These are phyloP conservation scores for Hippocampus zosterae DNA, from an alignment of 2,113 vertebrate species.

Conservation along the genomic window DNA sequence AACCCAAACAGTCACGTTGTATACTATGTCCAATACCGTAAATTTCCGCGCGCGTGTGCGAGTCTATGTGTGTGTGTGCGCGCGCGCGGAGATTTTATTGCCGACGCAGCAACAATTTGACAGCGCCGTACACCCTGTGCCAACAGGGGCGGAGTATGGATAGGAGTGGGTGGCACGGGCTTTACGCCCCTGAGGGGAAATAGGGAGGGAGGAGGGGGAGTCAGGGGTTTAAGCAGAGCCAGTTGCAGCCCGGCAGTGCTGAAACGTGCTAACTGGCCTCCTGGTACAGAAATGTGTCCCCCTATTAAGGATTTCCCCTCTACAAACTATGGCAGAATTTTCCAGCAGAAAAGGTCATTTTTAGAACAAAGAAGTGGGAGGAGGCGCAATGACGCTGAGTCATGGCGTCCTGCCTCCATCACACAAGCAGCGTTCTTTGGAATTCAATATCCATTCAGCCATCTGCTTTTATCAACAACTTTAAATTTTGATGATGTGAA, in stretches of 20 bases:
- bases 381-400: slow-evolving; percentile 52
- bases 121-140: not conserved
- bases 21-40: too few relatives aligned
- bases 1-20: not conserved
- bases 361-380: slow-evolving; percentile 42
- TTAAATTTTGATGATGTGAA: not conserved
- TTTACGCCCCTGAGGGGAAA: not conserved
- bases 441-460: not conserved
- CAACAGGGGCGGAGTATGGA: not conserved
- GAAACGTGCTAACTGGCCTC: slow-evolving; percentile 56
- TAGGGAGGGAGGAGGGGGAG: slow-evolving; percentile 23
- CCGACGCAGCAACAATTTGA: not conserved
- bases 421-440: slow-evolving; percentile 22
- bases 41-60: not conserved
- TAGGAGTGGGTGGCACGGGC: not conserved
- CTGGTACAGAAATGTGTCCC: slow-evolving; percentile 58
- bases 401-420: slow-evolving; percentile 36
- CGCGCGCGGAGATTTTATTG: not conserved
- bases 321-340: slow-evolving; percentile 34
- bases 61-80: not conserved
- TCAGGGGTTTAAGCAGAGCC: slow-evolving; percentile 35
- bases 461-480: not conserved
- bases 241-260: slow-evolving; percentile 43
- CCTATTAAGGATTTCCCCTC: slow-evolving; percentile 36
- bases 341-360: slow-evolving; percentile 50